Conservation (phyloP, 1,140 invertebrate species). For the Calliopsis andreniformis region DNA sequence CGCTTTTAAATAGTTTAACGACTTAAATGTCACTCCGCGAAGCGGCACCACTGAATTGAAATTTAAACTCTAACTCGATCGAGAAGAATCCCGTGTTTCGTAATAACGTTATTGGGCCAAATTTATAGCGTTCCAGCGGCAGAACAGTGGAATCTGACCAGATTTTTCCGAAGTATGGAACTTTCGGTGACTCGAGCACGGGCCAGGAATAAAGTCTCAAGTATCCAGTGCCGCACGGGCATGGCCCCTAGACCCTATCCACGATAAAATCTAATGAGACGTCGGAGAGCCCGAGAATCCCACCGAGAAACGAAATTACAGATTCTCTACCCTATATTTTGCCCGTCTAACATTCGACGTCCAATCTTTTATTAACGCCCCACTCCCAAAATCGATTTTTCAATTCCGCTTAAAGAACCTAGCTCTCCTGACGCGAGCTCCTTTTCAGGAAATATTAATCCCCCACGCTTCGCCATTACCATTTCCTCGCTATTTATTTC, state of each 20-base stretch:
- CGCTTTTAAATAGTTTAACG: no score
- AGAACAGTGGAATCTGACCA: conserved; percentile 18
- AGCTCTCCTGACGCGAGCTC: not conserved
- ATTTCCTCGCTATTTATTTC: conserved; percentile 14
- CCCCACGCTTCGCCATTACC: not conserved
- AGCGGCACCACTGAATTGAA: not conserved
- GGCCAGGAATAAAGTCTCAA: conserved; percentile 42
- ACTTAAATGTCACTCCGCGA: not conserved
- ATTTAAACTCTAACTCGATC: not conserved
- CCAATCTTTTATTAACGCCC: conserved; percentile 58
- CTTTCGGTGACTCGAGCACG: conserved; percentile 31
- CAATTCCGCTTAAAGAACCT: conserved; percentile 27
- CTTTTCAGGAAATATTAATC: conserved; percentile 28
- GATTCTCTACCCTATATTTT: conserved; percentile 53
- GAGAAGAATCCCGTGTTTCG: not conserved
- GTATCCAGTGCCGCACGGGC: conserved; percentile 31
- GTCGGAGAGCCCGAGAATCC: conserved; percentile 21
- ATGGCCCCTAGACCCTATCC: not conserved
- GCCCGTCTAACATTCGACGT: conserved; percentile 48
- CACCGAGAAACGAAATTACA: conserved; percentile 53
- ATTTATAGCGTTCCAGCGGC: not conserved
- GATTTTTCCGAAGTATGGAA: conserved; percentile 46
- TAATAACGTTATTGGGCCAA: conserved; percentile 13
- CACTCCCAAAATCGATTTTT: conserved; percentile 36
- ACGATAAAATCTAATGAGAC: conserved; percentile 52